A percentile compares a stretch with the other conserved stretches of the same genome.
Evolutionary conservation across 2,888 invertebrate species (phyloP).

Genomic region (Archips xylosteana): DNA sequence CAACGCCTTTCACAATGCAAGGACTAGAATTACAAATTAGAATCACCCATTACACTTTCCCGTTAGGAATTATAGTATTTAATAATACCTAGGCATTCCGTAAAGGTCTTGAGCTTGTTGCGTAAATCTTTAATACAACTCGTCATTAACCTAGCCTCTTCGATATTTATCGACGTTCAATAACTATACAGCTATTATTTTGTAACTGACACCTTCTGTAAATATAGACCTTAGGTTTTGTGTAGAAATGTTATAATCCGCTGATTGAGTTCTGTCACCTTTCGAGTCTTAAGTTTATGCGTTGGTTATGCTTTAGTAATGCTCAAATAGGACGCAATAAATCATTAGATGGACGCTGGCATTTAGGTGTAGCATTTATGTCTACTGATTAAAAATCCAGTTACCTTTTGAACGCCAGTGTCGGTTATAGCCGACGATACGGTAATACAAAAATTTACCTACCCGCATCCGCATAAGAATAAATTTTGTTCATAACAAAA

Average conservation of each 20-base stretch:
- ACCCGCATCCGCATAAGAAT: too few species aligned
- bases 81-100: not conserved
- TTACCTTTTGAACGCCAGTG: too few species aligned
- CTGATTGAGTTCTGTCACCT: conserved; percentile 9
- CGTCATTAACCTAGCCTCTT: conserved; percentile 26
- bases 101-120: conserved; percentile 20
- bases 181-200: conserved; percentile 17
- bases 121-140: conserved; percentile 1
- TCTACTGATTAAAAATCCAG: not conserved
- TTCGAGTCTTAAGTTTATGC: conserved; percentile 24
- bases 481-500: too few species aligned
- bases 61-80: conserved; percentile 1
- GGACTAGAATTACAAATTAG: too few species aligned
- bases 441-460: too few species aligned
- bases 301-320: not conserved
- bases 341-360: conserved; percentile 26
- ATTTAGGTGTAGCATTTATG: conserved; percentile 27
- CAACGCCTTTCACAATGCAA: not conserved
- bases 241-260: not conserved
- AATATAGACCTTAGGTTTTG: conserved; percentile 6
- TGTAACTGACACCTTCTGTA: not conserved
- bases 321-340: conserved; percentile 26
- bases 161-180: conserved; percentile 20
- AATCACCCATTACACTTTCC: not conserved
- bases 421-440: too few species aligned